These are phyloP conservation scores for Margarornis squamiger DNA, from an alignment of 2,797 vertebrate genomes.

Conservation along the genomic window DNA sequence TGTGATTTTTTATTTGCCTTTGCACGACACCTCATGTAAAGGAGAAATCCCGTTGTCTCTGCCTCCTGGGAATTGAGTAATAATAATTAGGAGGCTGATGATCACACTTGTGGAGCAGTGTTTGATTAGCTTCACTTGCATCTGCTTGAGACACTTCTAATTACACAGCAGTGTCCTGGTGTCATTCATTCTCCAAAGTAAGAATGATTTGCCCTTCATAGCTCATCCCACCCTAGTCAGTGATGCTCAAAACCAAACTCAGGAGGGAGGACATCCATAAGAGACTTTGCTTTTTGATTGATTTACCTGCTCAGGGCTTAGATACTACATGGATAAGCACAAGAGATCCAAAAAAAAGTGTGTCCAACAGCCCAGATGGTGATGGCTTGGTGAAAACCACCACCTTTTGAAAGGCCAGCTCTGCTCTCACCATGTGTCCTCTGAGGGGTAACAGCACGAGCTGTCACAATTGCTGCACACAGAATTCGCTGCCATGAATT, in stretches of 20 bases:
- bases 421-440: not conserved
- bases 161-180: not conserved
- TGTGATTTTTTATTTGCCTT: not conserved
- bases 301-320: not conserved
- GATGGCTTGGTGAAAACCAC: not conserved
- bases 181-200: not conserved
- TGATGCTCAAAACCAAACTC: not conserved
- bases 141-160: constrained; percentile 36
- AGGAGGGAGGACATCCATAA: not conserved
- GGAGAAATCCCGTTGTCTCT: not conserved
- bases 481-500: not conserved
- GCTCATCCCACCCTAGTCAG: not conserved
- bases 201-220: not conserved
- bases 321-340: not conserved
- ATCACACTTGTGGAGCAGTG: not conserved
- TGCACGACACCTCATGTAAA: not conserved
- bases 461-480: not conserved
- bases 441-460: not conserved
- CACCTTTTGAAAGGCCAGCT: not conserved
- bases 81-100: constrained; percentile 26
- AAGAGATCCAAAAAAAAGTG: not conserved
- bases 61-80: not conserved
- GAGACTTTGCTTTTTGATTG: not conserved
- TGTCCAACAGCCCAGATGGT: constrained; percentile 35
- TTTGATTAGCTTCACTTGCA: constrained; percentile 43